Conservation (phyloP, 2,113 vertebrate species). For the Grus americana region DNA sequence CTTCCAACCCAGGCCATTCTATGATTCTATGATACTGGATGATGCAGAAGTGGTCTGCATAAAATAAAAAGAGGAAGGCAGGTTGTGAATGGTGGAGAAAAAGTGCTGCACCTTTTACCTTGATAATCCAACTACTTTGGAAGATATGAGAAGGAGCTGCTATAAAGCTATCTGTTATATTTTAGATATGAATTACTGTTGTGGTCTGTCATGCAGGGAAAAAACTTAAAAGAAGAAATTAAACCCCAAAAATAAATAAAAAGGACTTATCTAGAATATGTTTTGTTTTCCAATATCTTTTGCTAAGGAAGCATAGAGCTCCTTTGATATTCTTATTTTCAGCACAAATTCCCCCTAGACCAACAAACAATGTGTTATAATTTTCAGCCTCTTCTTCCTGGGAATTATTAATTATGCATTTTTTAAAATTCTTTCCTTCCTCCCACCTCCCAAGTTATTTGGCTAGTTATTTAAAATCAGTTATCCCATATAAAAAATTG, state of each 20-base stretch:
- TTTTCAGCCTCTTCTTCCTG: not conserved
- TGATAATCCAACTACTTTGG: not conserved
- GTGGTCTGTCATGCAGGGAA: not conserved
- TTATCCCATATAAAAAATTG: not conserved
- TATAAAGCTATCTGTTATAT: not conserved
- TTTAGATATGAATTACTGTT: not conserved
- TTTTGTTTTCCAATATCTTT: constrained; percentile 14
- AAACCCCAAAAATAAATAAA: not conserved
- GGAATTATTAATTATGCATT: not conserved
- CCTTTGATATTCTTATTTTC: not conserved
- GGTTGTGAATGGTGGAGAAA: not conserved
- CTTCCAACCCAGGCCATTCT: no score
- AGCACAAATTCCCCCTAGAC: not conserved
- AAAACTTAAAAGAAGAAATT: not conserved
- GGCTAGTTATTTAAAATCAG: not conserved
- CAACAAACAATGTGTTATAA: not conserved
- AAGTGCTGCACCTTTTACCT: not conserved
- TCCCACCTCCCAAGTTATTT: not conserved
- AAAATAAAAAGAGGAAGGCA: not conserved
- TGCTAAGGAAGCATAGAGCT: not conserved
- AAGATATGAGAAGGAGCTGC: not conserved
- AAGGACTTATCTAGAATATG: not conserved
- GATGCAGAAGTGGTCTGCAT: not conserved
- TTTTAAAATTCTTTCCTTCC: not conserved
- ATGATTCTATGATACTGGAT: no score